phyloP scores from a whole-genome alignment of 30 jellyfish, hydroid and myxozoan genomes.

The Turritopsis dohrnii region DNA sequence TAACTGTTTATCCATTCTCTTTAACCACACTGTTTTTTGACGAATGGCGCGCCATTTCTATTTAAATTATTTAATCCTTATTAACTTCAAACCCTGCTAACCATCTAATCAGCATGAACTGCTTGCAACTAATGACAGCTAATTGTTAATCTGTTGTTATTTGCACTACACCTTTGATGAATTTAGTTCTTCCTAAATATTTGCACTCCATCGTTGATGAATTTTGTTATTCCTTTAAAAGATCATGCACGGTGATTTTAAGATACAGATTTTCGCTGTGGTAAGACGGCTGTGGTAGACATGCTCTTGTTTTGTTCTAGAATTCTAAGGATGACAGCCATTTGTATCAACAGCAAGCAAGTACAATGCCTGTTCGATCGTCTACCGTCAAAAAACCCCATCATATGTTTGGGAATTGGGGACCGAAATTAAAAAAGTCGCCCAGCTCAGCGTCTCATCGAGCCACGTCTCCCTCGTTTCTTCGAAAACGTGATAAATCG shows the following conservation, averaged over 20 bases:
- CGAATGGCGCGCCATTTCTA: no score
- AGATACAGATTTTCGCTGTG: neutral
- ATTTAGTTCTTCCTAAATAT: neutral
- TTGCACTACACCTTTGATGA: no score
- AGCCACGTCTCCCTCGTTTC: neutral
- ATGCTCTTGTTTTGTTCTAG: neutral
- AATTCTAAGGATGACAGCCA: neutral
- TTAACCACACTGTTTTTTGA: no score
- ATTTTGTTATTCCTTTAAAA: neutral
- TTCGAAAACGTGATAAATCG: conserved; percentile 3
- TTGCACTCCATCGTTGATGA: no score
- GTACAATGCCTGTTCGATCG: neutral
- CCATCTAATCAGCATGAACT: no score
- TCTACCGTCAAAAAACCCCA: neutral
- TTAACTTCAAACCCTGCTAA: no score
- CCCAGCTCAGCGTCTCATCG: neutral
- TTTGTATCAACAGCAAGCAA: neutral
- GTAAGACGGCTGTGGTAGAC: no score
- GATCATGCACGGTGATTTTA: neutral
- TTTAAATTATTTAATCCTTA: no score
- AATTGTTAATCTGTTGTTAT: no score
- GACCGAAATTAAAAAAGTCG: neutral
- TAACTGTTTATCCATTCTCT: no score
- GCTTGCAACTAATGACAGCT: no score
- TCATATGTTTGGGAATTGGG: conserved; percentile 7